Base-by-base conservation (phyloP, 2,797 vertebrate genomes). In the Borostomias antarcticus region DNA sequence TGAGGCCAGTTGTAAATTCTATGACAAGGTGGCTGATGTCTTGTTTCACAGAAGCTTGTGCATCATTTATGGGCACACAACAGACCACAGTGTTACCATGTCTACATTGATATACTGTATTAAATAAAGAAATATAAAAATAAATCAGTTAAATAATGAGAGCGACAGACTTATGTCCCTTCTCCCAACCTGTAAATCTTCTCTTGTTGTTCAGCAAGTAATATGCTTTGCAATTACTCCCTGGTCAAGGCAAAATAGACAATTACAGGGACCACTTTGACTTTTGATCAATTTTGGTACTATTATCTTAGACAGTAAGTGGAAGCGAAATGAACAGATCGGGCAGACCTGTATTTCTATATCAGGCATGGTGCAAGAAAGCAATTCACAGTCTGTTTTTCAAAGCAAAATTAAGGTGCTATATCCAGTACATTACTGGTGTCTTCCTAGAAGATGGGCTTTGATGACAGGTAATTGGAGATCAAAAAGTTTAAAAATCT, bases 231-330 rank as follows among this genome's bases (percentile, higher is more conserved):
- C 84, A 86, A 81, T 78, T 69, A 59, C 58, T n/a, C n/a, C n/a
- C n/a, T 29, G 54, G 75, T 61, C n/a, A 47, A 58, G 70, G 66
- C 47, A 85, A 89, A 88, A 91, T 90, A 91, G 86, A 78, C 69
- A 75, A 89, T 90, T 79, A 80, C 51, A 56, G 76, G 40, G 54
- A 30, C 82, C 83, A 88, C 79, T 91, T 89, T 91, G 75, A 81
- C 70, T 79, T 88, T 90, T 88, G 88, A 86, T 89, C 79, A 88
- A 86, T 90, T 89, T 87, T 77, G 82, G 73, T 80, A 76, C 80
- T 79, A 84, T 85, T 88, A 76, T 85, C 80, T 81, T 81, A n/a
- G 70, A 69, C 75, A 70, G 70, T 77, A 81, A 79, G 82, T 72
- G 61, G 70, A 70, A 63, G 70, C 25, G 28, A 86, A 86, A 88